phyloP scores from a whole-genome alignment of 1,140 invertebrate genomes.

The Drosophila albomicans region DNA sequence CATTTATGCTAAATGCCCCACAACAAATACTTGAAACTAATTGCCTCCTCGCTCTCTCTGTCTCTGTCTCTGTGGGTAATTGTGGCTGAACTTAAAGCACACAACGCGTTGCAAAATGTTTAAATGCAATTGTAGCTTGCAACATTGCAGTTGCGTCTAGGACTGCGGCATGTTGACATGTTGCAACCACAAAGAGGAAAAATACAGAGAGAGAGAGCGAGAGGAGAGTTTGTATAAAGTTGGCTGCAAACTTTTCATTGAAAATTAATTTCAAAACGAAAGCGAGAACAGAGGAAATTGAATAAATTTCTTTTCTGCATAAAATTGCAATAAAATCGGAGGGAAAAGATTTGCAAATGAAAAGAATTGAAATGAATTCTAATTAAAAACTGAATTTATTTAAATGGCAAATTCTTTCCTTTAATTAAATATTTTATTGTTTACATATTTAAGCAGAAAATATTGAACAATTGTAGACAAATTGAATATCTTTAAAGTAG shows the following conservation, averaged over 20 bases:
- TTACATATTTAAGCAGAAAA: too few species aligned
- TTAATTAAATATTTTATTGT: too few species aligned
- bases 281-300: conserved; percentile 14
- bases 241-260: conserved; percentile 13
- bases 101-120: conserved; percentile 56
- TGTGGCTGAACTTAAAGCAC: conserved; percentile 52
- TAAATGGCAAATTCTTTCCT: too few species aligned
- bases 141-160: neutral
- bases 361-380: too few species aligned
- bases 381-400: too few species aligned
- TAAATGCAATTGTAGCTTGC: conserved; percentile 51
- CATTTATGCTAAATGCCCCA: conserved; percentile 68
- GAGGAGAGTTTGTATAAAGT: neutral
- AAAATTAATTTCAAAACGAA: conserved; percentile 16
- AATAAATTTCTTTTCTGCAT: conserved; percentile 17
- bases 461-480: too few species aligned
- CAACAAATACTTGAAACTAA: conserved; percentile 60
- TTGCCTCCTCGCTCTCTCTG: conserved; percentile 31
- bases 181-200: conserved; percentile 11
- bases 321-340: conserved; percentile 8
- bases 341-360: too few species aligned
- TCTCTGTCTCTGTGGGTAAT: conserved; percentile 26
- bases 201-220: neutral
- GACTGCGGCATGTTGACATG: conserved; percentile 16
- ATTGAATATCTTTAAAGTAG: too few species aligned